These are phyloP conservation scores for Pteromalus puparum DNA, from an alignment of 1,140 invertebrate genomes.

Conservation along the genomic window DNA sequence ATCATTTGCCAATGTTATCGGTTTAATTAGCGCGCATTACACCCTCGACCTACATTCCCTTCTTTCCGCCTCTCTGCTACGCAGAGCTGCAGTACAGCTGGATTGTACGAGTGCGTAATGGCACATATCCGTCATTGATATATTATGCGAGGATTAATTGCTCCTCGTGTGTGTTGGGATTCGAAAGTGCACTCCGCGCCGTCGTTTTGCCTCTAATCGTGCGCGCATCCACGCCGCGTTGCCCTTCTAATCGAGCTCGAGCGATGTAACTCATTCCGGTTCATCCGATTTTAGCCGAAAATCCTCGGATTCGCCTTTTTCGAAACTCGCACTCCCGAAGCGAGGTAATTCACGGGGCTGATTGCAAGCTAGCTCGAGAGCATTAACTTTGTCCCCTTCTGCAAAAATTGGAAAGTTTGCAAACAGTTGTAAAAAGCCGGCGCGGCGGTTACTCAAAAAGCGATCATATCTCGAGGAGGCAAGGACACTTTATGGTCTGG, in stretches of 20 bases:
- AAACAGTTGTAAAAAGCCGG: conserved; percentile 28
- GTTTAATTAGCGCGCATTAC: no score
- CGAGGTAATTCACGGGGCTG: not conserved
- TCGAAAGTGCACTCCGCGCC: no score
- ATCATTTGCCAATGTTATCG: no score
- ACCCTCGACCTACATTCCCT: no score
- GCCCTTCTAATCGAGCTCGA: conserved; percentile 10
- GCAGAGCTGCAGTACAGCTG: no score
- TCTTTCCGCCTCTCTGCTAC: no score
- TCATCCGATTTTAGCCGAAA: conserved; percentile 26
- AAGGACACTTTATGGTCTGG: conserved; percentile 15
- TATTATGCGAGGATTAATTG: not conserved
- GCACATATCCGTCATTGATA: not conserved
- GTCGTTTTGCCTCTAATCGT: not conserved
- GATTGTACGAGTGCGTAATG: no score
- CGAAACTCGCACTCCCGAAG: not conserved
- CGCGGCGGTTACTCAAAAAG: conserved; percentile 31
- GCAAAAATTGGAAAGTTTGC: conserved; percentile 16
- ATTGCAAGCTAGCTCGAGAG: not conserved
- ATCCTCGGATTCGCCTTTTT: no score
- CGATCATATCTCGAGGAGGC: conserved; percentile 27
- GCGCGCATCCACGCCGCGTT: not conserved
- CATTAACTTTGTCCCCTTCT: not conserved
- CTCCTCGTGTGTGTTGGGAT: not conserved
- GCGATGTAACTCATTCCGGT: conserved; percentile 36